These are phyloP conservation scores for Motacilla alba DNA, from an alignment of 2,113 vertebrate genomes.

Conservation along the genomic window DNA sequence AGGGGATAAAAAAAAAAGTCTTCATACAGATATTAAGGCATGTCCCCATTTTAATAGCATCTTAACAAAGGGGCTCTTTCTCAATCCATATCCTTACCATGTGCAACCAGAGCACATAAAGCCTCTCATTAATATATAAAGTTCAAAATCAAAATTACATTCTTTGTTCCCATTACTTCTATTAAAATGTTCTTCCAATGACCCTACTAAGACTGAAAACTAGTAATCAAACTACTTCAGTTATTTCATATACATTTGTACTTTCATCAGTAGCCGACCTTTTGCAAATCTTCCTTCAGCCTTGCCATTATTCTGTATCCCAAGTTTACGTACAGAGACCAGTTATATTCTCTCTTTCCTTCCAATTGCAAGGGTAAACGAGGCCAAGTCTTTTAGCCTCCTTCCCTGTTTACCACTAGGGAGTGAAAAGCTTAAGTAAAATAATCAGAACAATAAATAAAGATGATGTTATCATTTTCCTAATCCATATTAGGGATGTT, in stretches of 20 bases:
- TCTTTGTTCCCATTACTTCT: background rate
- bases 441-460: conserved; percentile 47
- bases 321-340: background rate
- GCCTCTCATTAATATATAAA: background rate
- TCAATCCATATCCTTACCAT: background rate
- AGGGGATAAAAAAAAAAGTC: background rate
- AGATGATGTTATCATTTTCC: conserved; percentile 12
- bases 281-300: background rate
- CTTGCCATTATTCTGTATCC: background rate
- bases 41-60: background rate
- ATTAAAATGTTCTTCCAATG: background rate
- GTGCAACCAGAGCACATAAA: background rate
- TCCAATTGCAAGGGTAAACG: background rate
- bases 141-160: background rate
- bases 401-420: background rate
- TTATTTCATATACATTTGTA: background rate
- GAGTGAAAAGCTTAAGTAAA: conserved; percentile 29
- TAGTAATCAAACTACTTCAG: background rate
- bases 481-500: conserved; percentile 43
- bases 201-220: background rate
- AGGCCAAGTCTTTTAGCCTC: background rate
- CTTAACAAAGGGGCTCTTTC: background rate
- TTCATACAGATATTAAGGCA: background rate
- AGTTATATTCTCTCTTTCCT: background rate
- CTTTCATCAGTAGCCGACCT: background rate